phyloP scores from a whole-genome alignment of 2,113 vertebrate species.

The Sporophila hypoxantha region DNA sequence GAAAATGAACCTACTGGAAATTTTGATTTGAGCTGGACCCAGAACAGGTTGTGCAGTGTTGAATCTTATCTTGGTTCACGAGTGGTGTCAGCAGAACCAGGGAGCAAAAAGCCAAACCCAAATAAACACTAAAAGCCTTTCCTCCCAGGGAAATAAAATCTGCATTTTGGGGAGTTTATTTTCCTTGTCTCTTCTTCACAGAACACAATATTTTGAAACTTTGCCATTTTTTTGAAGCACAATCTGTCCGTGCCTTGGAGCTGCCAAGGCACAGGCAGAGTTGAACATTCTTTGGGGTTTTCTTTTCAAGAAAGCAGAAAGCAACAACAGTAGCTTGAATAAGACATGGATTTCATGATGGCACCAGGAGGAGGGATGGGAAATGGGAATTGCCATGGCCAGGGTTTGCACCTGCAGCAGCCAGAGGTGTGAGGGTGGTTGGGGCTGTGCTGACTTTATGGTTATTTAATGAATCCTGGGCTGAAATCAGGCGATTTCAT shows the following conservation, averaged over 20 bases:
- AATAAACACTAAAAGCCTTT: conserved; percentile 35
- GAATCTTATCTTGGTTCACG: neutral
- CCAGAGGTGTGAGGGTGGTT: neutral
- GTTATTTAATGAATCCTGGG: neutral
- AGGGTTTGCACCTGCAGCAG: neutral
- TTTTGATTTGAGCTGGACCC: neutral
- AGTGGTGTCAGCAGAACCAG: neutral
- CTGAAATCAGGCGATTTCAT: neutral
- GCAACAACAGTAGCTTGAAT: neutral
- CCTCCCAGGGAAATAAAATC: conserved; percentile 25
- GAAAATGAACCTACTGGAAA: neutral
- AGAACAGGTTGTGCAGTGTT: neutral
- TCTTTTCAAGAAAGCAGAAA: conserved; percentile 19
- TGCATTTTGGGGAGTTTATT: conserved; percentile 54
- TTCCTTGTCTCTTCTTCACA: conserved; percentile 42
- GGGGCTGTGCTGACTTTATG: rapidly evolving
- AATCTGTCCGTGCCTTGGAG: neutral
- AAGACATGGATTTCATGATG: rapidly evolving
- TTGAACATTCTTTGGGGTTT: conserved; percentile 20
- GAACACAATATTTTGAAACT: conserved; percentile 58
- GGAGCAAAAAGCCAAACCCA: conserved; percentile 27
- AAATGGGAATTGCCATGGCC: neutral
- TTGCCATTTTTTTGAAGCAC: conserved; percentile 52
- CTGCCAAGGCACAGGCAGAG: conserved; percentile 42
- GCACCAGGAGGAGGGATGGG: neutral